Percentiles rank a stretch among this genome's conserved stretches.
Conservation (phyloP, 2,113 vertebrate species). For the Indri indri region DNA sequence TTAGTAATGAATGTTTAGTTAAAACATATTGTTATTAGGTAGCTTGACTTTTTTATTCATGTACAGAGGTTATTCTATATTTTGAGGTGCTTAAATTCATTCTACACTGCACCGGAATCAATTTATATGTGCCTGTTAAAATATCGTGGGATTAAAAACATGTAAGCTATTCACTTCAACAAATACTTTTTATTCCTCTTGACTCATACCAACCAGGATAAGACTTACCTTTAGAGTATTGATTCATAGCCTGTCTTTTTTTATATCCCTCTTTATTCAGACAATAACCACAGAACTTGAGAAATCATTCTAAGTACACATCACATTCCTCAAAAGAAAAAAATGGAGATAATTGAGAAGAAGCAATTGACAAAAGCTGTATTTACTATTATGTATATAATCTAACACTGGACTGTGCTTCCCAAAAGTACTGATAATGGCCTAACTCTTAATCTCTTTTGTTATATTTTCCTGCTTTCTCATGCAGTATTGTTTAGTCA, state of each 20-base stretch:
- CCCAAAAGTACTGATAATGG: background rate
- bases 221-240: background rate
- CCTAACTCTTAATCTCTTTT: conserved; percentile 12
- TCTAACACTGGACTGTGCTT: background rate
- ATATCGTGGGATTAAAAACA: background rate
- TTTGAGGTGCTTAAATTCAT: conserved; percentile 69
- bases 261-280: background rate
- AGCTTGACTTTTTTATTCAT: background rate
- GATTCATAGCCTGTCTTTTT: background rate
- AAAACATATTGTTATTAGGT: conserved; percentile 20
- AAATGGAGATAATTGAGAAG: background rate
- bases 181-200: background rate
- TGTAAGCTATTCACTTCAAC: background rate
- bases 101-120: conserved; percentile 21
- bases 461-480: conserved; percentile 63
- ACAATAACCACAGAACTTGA: background rate
- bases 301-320: background rate
- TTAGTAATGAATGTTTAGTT: conserved; percentile 39
- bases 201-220: background rate
- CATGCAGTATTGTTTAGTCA: conserved; percentile 67
- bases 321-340: conserved; percentile 9
- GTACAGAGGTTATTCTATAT: conserved; percentile 37
- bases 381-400: conserved; percentile 9
- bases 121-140: conserved; percentile 47
- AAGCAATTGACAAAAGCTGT: background rate